phyloP scores from a whole-genome alignment of 1,140 invertebrate genomes.

The Lepidurus packardi region DNA sequence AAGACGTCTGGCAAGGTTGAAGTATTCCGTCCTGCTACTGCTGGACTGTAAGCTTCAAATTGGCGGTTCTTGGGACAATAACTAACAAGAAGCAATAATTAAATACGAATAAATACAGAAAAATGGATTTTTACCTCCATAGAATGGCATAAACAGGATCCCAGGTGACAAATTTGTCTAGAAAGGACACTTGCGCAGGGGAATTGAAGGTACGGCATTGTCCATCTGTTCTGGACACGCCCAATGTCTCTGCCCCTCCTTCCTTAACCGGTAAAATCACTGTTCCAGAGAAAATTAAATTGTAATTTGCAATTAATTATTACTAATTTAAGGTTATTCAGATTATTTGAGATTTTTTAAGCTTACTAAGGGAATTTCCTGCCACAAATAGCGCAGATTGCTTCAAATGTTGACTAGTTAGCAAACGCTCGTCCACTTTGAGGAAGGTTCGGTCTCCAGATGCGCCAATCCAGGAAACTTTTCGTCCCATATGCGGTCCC shows the following conservation, averaged over 20 bases:
- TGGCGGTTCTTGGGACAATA: constrained; percentile 38
- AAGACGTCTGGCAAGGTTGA: constrained; percentile 49
- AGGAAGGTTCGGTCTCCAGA: constrained; percentile 92
- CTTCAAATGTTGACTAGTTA: constrained; percentile 78
- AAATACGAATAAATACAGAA: constrained; percentile 28
- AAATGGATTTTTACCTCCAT: constrained; percentile 55
- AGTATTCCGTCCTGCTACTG: neutral
- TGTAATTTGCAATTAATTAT: constrained; percentile 31
- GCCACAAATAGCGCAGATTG: constrained; percentile 84
- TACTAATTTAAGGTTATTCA: constrained; percentile 20
- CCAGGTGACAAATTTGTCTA: constrained; percentile 65
- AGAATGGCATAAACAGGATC: constrained; percentile 76
- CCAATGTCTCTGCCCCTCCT: constrained; percentile 45
- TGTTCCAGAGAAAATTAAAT: constrained; percentile 42
- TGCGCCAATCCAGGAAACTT: constrained; percentile 88
- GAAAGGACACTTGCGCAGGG: constrained; percentile 70
- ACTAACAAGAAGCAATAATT: constrained; percentile 21
- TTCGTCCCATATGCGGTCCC: constrained; percentile 66
- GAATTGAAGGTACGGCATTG: constrained; percentile 72
- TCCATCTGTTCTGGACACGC: constrained; percentile 78
- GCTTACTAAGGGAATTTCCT: constrained; percentile 71
- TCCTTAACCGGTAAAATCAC: constrained; percentile 61
- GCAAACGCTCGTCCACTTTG: constrained; percentile 84
- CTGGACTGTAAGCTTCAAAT: constrained; percentile 58
- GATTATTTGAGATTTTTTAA: constrained; percentile 34